A percentile compares a stretch with the other conserved stretches of the same genome.
These are phyloP conservation scores for Dendrocincla fuliginosa DNA, from an alignment of 2,797 vertebrate species.

Conservation along the genomic window DNA sequence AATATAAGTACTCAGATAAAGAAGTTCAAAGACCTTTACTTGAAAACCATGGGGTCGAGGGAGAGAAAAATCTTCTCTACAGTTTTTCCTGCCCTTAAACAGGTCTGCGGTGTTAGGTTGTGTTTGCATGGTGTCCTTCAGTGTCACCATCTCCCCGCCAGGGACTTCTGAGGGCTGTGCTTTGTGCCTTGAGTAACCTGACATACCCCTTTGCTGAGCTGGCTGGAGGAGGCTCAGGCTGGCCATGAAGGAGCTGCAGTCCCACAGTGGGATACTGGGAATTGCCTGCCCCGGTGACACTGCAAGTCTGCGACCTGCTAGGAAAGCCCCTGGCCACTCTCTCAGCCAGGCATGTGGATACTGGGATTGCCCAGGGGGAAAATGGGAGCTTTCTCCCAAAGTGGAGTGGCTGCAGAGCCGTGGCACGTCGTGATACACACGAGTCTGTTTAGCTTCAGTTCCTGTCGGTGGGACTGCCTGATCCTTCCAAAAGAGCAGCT, in stretches of 20 bases:
- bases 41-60: not conserved
- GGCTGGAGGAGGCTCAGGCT: not conserved
- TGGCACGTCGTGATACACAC: not conserved
- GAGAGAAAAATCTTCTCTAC: slow-evolving; percentile 2
- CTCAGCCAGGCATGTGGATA: not conserved
- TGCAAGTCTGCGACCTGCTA: not conserved
- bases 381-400: not conserved
- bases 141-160: not conserved
- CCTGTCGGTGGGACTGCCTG: not conserved
- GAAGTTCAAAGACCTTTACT: slow-evolving; percentile 57
- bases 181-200: not conserved
- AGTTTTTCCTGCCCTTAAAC: not conserved
- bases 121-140: not conserved
- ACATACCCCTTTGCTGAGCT: not conserved
- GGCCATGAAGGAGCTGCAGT: rapidly evolving
- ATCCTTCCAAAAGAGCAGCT: not conserved
- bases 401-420: not conserved
- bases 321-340: not conserved
- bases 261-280: not conserved
- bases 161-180: not conserved
- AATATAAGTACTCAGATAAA: slow-evolving; percentile 55
- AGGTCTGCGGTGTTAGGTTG: not conserved
- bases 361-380: not conserved
- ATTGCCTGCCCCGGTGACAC: rapidly evolving
- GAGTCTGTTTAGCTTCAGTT: not conserved